Conservation (phyloP, 2,113 vertebrate species). For the Dasyprocta punctata region DNA sequence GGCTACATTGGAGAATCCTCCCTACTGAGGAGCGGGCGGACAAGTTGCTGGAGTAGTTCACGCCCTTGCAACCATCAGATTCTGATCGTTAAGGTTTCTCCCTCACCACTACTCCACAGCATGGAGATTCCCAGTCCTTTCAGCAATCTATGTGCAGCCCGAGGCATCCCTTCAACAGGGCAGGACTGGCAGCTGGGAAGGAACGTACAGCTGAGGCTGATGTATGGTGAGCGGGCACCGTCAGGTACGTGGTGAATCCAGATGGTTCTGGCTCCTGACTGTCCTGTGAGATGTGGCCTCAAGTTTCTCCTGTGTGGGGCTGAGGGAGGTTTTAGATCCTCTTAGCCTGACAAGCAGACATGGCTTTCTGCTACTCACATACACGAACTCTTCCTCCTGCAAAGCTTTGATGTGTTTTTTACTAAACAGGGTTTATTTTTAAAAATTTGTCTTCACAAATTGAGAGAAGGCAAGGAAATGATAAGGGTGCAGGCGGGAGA, state of each 20-base stretch:
- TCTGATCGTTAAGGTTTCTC: neutral
- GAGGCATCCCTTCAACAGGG: neutral
- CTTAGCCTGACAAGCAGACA: neutral
- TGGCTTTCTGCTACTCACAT: neutral
- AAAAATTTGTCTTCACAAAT: neutral
- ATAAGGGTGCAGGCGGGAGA: neutral
- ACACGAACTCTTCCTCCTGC: neutral
- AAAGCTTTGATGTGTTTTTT: neutral
- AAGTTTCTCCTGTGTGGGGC: no score
- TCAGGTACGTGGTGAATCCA: fast-evolving
- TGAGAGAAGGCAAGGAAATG: conserved; percentile 24
- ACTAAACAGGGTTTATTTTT: neutral
- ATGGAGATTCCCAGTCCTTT: neutral
- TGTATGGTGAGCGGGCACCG: neutral
- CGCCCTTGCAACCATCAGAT: neutral
- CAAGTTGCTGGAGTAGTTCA: neutral
- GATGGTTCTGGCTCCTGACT: neutral
- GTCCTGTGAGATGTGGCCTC: neutral
- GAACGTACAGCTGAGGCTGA: neutral
- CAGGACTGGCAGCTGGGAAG: neutral
- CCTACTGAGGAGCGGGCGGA: neutral
- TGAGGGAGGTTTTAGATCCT: neutral
- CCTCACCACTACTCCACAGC: no score
- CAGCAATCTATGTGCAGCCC: neutral
- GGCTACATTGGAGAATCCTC: neutral